These are phyloP conservation scores for Orchesella flavescens DNA, from an alignment of 2,888 invertebrate genomes.

Conservation along the genomic window DNA sequence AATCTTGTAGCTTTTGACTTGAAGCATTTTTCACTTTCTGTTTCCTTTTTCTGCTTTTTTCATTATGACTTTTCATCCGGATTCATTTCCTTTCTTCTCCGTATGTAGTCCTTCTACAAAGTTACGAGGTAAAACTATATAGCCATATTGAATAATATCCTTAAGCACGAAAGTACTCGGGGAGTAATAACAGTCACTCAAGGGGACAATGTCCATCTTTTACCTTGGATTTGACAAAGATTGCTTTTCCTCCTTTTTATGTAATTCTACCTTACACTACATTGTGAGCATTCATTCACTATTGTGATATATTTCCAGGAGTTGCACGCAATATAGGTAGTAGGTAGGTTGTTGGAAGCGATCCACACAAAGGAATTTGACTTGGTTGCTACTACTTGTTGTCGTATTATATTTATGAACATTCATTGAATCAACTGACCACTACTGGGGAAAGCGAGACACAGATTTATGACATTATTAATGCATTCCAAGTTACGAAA, in stretches of 20 bases:
- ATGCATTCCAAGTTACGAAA: neutral
- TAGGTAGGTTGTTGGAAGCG: neutral
- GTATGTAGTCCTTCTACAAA: neutral
- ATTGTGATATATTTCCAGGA: constrained; percentile 20
- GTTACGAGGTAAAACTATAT: neutral
- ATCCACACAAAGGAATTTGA: neutral
- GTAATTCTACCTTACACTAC: neutral
- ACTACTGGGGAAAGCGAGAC: neutral
- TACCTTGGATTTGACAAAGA: constrained; percentile 42
- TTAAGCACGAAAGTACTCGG: neutral
- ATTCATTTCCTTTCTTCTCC: constrained; percentile 56
- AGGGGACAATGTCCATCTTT: constrained; percentile 58
- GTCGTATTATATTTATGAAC: no score
- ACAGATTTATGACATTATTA: constrained; percentile 13
- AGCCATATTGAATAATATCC: no score
- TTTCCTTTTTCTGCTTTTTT: constrained; percentile 36
- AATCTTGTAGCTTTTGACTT: constrained; percentile 52
- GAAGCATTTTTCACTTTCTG: constrained; percentile 57
- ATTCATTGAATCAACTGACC: neutral
- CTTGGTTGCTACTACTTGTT: neutral
- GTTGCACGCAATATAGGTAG: neutral
- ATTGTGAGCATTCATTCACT: constrained; percentile 5
- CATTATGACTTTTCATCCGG: constrained; percentile 46
- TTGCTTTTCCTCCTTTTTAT: constrained; percentile 4
- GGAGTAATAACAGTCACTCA: constrained; percentile 51